These are phyloP conservation scores for Drosophila melanosoma DNA, from an alignment of 2,888 invertebrate species.

Conservation along the genomic window DNA sequence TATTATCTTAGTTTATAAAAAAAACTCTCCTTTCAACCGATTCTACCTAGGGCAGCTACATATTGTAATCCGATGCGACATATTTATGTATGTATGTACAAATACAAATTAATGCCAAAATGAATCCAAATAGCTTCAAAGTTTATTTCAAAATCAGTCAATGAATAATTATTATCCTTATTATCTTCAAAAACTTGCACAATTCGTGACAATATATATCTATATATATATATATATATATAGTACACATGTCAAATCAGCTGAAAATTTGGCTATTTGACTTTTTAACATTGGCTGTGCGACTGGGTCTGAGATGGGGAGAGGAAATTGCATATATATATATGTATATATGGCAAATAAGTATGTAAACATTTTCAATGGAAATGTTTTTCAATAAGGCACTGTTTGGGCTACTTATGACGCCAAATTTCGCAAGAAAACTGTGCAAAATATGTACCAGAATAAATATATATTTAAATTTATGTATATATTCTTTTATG, in stretches of 20 bases:
- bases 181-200: neutral
- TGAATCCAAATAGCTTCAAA: neutral
- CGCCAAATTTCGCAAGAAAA: constrained; percentile 48
- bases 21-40: neutral
- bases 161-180: neutral
- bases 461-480: constrained; percentile 4
- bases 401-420: constrained; percentile 43
- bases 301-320: neutral
- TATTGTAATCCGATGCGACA: neutral
- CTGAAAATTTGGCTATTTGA: constrained; percentile 42
- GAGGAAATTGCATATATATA: neutral
- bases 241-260: constrained; percentile 25
- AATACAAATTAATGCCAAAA: neutral
- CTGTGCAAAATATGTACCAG: constrained; percentile 6
- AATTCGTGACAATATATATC: neutral
- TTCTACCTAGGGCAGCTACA: neutral
- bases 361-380: constrained; percentile 9
- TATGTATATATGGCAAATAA: neutral
- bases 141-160: neutral
- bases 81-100: neutral
- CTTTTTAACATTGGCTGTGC: constrained; percentile 37
- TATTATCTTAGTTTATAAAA: neutral
- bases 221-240: neutral
- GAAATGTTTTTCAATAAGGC: constrained; percentile 45
- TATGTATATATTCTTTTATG: neutral